Percentiles rank a stretch among this genome's conserved stretches.
Evolutionary conservation across 2,797 vertebrate species (phyloP).

Genomic region (Hydrocynus forskahlii): DNA sequence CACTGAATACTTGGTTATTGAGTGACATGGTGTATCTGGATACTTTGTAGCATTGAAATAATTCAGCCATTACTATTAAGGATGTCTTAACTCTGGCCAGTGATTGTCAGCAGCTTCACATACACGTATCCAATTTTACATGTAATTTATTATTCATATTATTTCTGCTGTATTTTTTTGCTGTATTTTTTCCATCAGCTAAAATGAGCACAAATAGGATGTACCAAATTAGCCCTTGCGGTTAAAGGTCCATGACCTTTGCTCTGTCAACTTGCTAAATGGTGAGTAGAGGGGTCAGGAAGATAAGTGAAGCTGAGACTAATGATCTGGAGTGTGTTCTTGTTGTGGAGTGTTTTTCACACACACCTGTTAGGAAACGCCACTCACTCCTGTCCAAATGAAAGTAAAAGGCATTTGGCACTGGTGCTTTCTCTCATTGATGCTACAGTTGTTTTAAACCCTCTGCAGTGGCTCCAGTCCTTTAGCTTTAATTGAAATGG

Average conservation of each 20-base stretch:
- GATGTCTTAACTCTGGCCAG: no score
- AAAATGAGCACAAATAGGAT: neutral
- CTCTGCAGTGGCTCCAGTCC: neutral
- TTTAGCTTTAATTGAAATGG: neutral
- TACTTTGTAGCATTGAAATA: no score
- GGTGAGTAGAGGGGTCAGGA: neutral
- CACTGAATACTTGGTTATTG: no score
- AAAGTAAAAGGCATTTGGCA: neutral
- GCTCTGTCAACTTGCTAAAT: neutral
- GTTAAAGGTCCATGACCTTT: neutral
- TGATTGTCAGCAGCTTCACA: no score
- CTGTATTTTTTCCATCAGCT: neutral
- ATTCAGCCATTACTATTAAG: no score
- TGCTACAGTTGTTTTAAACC: neutral
- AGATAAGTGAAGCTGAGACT: neutral
- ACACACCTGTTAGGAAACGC: constrained; percentile 31
- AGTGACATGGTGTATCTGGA: no score
- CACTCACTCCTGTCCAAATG: neutral
- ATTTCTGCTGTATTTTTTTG: neutral
- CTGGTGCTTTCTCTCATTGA: neutral
- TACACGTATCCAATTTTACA: no score
- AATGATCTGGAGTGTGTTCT: neutral
- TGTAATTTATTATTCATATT: no score
- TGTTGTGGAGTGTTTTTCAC: constrained; percentile 6
- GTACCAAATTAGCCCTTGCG: neutral